These are phyloP conservation scores for Drosophila arizonae DNA, from an alignment of 1,140 invertebrate species.

Conservation along the genomic window DNA sequence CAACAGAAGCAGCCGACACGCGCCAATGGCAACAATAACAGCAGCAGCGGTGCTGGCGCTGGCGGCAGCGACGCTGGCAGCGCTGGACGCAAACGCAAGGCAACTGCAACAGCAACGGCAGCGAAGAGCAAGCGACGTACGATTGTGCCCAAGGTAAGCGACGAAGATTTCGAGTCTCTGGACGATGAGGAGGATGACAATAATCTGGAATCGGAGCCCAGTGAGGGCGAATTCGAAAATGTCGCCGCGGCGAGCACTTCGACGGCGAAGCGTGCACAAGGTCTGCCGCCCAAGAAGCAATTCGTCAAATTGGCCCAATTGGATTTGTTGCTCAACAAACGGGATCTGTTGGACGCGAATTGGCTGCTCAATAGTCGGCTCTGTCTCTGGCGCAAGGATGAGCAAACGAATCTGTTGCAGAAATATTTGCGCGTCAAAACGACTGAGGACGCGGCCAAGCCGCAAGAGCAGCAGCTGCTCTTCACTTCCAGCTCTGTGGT, in stretches of 20 bases:
- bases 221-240: conserved; percentile 61
- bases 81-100: conserved; percentile 65
- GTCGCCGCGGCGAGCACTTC: conserved; percentile 49
- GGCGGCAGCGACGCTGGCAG: conserved; percentile 16
- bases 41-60: conserved; percentile 10
- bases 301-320: conserved; percentile 52
- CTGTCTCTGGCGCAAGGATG: conserved; percentile 77
- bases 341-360: conserved; percentile 56
- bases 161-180: conserved; percentile 54
- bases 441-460: conserved; percentile 15
- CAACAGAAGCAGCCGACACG: conserved; percentile 51
- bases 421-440: conserved; percentile 78
- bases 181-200: conserved; percentile 36
- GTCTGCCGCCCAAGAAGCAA: conserved; percentile 73
- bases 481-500: conserved; percentile 82
- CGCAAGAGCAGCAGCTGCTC: conserved; percentile 62
- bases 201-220: conserved; percentile 53
- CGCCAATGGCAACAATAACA: conserved; percentile 14
- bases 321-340: conserved; percentile 71
- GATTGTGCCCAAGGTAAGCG: conserved; percentile 53
- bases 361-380: conserved; percentile 68
- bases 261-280: conserved; percentile 45
- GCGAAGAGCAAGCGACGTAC: conserved; percentile 60
- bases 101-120: conserved; percentile 12
- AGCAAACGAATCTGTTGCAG: conserved; percentile 71